phyloP scores from a whole-genome alignment of 2,797 vertebrate genomes.

The Glossophaga mutica region DNA sequence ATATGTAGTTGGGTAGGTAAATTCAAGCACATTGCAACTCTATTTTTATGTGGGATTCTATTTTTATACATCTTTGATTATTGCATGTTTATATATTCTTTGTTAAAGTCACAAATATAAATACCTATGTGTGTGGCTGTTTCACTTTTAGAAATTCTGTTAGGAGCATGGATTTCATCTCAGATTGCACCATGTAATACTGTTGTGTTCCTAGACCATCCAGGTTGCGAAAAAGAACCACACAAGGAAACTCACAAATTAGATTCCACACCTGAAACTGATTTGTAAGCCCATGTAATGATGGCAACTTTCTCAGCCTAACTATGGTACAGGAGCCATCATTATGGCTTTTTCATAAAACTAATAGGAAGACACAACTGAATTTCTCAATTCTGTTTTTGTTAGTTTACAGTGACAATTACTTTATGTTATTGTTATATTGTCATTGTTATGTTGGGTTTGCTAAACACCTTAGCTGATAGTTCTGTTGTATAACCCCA shows the following conservation, averaged over 20 bases:
- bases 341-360: not conserved
- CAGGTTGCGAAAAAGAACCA: not conserved
- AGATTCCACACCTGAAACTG: not conserved
- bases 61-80: conserved; percentile 2
- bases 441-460: not conserved
- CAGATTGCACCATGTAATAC: not conserved
- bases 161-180: not conserved
- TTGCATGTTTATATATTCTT: not conserved
- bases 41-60: not conserved
- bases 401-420: not conserved
- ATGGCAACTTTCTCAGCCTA: not conserved
- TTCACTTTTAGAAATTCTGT: not conserved
- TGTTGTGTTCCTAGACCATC: not conserved
- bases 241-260: not conserved
- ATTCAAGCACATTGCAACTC: not conserved
- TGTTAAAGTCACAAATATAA: not conserved
- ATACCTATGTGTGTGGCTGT: not conserved
- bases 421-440: not conserved
- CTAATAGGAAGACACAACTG: not conserved
- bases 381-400: not conserved
- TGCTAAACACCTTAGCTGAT: not conserved
- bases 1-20: not conserved
- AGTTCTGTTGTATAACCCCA: not conserved
- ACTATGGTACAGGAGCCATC: no score
- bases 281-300: not conserved